Evolutionary conservation across 2,797 vertebrate species (phyloP), one percentile per base, ranked within the genome.

Genomic region (Crax fasciolata): DNA sequence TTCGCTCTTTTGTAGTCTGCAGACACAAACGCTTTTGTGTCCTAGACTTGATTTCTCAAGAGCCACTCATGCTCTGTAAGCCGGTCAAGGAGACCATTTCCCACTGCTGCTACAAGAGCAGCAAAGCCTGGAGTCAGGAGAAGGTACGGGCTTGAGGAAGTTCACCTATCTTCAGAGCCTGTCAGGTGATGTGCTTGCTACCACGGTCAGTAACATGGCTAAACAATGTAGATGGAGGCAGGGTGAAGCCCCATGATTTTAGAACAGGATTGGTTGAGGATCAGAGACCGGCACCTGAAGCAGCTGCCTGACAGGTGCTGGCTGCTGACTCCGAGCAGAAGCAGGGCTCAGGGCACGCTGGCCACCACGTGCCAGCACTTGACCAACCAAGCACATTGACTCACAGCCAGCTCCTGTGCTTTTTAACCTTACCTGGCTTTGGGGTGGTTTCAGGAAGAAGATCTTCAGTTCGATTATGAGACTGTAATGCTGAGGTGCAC

Each of bases 401-500:
- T 92, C 35, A 28, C 7, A 24, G 1, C 78, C 6, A 71, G 5
- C 28, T 91, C 41, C 41, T 76, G 28, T 85, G 21, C 1, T 38
- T 62, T 61, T 80, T 80, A 79, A 90, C 57, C 18, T 27, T 54
- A 58, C 19, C 49, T 88, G 32, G 81, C 55, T 76, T 63, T 24
- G 82, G 70, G 79, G 20, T 70, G 75, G 51, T 97, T 97, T 79
- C 92, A 98, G 98, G 98, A 97, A 66, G 82, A 94, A 43, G 94
- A 92, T 23, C 84, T 95, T 63, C 94, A 87, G 6, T 24, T 74
- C 0, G 98, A 98, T 9, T 97, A 98, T 21, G 97, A 97, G 73
- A 88, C 95, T 4, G 81, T 96, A 57, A 96, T 98, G 97, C 78
- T 98, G 89, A 96, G 88, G 55, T 98, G 98, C 95, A 97, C 96